Evolutionary conservation across 2,797 vertebrate genomes (phyloP).

Genomic region (Synanceia verrucosa): DNA sequence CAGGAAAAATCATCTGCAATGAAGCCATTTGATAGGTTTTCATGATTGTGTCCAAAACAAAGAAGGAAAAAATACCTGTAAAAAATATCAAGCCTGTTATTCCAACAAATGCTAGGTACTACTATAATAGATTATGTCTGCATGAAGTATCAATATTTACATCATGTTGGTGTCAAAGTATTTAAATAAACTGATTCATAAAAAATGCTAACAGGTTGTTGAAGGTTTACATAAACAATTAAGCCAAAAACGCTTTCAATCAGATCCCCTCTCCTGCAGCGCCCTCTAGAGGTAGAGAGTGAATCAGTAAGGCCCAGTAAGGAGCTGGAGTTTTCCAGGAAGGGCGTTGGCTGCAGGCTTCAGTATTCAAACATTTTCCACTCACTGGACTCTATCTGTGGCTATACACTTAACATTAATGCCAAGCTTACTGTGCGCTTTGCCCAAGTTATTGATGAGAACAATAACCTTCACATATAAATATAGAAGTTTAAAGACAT

Average conservation of each 20-base stretch:
- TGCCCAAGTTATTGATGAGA: background rate
- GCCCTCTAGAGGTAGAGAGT: constrained; percentile 28
- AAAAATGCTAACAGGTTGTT: too few species aligned
- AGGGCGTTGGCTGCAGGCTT: constrained; percentile 53
- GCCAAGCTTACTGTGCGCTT: background rate
- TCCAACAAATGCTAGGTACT: background rate
- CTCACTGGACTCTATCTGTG: constrained; percentile 7
- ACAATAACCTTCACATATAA: background rate
- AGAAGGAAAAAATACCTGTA: too few species aligned
- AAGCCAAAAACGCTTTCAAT: too few species aligned
- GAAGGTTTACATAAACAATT: background rate
- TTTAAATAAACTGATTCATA: background rate
- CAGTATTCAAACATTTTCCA: constrained; percentile 33
- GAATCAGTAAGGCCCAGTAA: constrained; percentile 20
- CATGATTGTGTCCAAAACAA: too few species aligned
- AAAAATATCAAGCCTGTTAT: too few species aligned
- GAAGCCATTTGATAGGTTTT: too few species aligned
- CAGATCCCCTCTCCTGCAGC: constrained; percentile 2
- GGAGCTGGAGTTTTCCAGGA: constrained; percentile 33
- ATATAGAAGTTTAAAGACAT: background rate
- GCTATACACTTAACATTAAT: background rate
- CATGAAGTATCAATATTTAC: background rate
- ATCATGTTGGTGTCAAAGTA: background rate
- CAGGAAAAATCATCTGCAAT: background rate
- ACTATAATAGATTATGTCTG: background rate